These are phyloP conservation scores for Drosophila dives DNA, from an alignment of 2,888 invertebrate species.

Conservation along the genomic window DNA sequence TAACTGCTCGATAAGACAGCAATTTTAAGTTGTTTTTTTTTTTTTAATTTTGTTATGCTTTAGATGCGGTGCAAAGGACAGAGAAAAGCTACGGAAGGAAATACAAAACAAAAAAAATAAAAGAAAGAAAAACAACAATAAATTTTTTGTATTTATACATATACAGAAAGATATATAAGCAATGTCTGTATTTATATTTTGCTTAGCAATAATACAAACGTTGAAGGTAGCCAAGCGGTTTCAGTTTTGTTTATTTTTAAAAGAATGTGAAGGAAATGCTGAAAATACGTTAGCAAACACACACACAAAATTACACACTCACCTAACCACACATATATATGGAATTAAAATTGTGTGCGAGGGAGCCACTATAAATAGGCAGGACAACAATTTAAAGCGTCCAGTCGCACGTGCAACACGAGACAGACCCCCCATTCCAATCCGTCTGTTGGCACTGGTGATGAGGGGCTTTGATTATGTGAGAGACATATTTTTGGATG, in stretches of 20 bases:
- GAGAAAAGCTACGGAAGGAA: slow-evolving; percentile 23
- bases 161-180: background rate
- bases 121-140: slow-evolving; percentile 28
- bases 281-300: slow-evolving; percentile 40
- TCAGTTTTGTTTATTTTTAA: slow-evolving; percentile 53
- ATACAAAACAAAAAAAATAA: slow-evolving; percentile 19
- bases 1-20: background rate
- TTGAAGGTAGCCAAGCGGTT: slow-evolving; percentile 41
- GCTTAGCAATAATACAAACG: slow-evolving; percentile 47
- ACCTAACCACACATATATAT: background rate
- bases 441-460: background rate
- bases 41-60: background rate
- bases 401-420: slow-evolving; percentile 52
- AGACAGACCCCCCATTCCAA: slow-evolving; percentile 22
- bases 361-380: slow-evolving; percentile 40
- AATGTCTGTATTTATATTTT: slow-evolving; percentile 34
- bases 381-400: slow-evolving; percentile 31
- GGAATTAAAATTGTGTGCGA: slow-evolving; percentile 2
- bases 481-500: slow-evolving; percentile 37
- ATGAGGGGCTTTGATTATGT: slow-evolving; percentile 20
- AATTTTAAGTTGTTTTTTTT: background rate
- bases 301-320: slow-evolving; percentile 6
- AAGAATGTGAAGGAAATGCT: slow-evolving; percentile 57
- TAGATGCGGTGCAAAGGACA: background rate
- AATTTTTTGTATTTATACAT: slow-evolving; percentile 23